Base-by-base conservation (phyloP, 2,797 vertebrate genomes). In the Thunnus albacares region DNA sequence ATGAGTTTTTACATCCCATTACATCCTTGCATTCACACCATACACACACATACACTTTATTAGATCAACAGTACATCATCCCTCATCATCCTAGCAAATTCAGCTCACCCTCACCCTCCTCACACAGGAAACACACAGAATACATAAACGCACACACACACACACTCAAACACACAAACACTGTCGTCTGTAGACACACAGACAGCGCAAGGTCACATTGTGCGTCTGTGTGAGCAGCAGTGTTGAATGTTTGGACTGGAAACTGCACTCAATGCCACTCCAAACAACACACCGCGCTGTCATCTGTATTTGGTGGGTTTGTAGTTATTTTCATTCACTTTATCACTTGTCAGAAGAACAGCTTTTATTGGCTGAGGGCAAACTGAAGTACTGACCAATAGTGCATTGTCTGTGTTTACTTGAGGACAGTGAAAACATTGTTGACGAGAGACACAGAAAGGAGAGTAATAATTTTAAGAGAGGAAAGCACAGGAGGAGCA, bases 191-290 rank as follows among this genome's bases (percentile, higher is more conserved):
- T 58, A 79, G 17, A 71, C 58, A 85, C 75, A 86, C 82, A 87
- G 43, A 78, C 80, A 77, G 35, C 67, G 49, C 85, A 90, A 89
- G 91, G 91, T 94, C 86, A 92, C 78, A 78, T 47, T 70, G 71
- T 52, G 84, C 57, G 15, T 86, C 77, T 89, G 89, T 90, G 90
- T 86, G 83, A 86, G 88, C 90, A 90, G 89, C 83, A 22, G 47
- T 82, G 84, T 83, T 88, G 78, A 89, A 82, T 85, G 83, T 90
- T 90, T 92, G 87, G 61, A 81, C 78, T 85, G 64, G 71, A 83
- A 85, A 69, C 85, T 52, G 82, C 71, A 58, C 72, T 76, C 28
- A 62, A 60, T 70, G 84, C 87, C 92, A 90, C 81, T 84, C 87
- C 89, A 91, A 92, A 91, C 87, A 90, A 28, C 6, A 6, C 66